Base-by-base conservation (phyloP, 2,113 vertebrate species). In the Scophthalmus maximus region DNA sequence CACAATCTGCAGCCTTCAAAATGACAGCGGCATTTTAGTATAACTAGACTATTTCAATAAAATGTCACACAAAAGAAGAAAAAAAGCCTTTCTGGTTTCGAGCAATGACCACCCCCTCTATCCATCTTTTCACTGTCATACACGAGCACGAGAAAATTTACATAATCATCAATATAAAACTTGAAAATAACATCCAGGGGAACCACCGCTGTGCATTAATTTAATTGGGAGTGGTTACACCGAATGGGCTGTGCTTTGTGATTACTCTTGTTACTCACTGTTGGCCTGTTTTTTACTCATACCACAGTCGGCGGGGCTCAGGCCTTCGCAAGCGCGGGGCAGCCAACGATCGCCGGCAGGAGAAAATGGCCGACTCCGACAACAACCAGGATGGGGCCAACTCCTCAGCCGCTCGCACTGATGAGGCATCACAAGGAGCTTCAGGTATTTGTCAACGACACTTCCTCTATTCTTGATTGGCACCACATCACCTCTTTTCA, bases 291-390 rank as follows among this genome's bases (percentile, higher is more conserved):
- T n/a, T 53, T 22, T 68, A 0, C 4, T 34, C 8, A 0, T 69
- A 4, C 72, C 8, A 17, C 50, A 99, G 98, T 97, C 97, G 98
- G 95, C 97, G 97, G 94, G 98, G 98, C 96, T 99, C 98, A 97
- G 98, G 97, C 97, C 96, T 98, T 95, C 96, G 97, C 94, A 99
- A 99, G 94, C 96, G 97, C 94, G 98, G 97, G 94, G 95, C 97
- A 95, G 96, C 96, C 93, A 97, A 99, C 94, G 95, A 97, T 94
- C 97, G 97, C 94, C 95, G 97, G 91, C 97, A 99, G 90, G 98
- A 99, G 88, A 99, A 99, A 91, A 99, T 99, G 97, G 96, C 98
- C 57, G 98, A 99, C 93, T 96, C 97, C 71, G 98, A 99, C 86
- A 97, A 95, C 93, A 98, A 95, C 92, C 98, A 98, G 93, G 98